Percentiles rank a stretch among this genome's conserved stretches.
phyloP scores from a whole-genome alignment of 2,113 vertebrate genomes.

The Pseudorasbora parva region DNA sequence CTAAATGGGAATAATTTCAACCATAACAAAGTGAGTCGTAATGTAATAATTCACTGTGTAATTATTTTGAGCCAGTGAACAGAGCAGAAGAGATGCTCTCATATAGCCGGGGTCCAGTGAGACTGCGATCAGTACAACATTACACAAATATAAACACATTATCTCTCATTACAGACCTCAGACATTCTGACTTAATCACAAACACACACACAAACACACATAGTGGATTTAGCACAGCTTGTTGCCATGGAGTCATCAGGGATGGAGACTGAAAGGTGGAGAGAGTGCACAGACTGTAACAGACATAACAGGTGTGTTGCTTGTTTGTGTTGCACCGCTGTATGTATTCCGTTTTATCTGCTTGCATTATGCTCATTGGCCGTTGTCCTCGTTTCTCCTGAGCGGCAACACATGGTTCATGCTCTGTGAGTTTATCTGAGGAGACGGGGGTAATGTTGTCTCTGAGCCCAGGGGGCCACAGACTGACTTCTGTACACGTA shows the following conservation, averaged over 20 bases:
- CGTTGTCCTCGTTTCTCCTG: slow-evolving; percentile 35
- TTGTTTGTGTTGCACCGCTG: slow-evolving; percentile 18
- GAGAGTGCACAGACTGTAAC: slow-evolving; percentile 51
- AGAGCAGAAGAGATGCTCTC: slow-evolving; percentile 52
- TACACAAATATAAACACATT: slow-evolving; percentile 79
- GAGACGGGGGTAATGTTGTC: slow-evolving; percentile 62
- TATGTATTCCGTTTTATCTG: slow-evolving; percentile 37
- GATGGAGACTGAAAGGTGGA: slow-evolving; percentile 47
- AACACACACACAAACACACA: slow-evolving; percentile 67
- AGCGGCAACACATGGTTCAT: slow-evolving; percentile 56
- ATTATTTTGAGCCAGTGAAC: slow-evolving; percentile 53
- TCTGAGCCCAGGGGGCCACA: slow-evolving; percentile 38
- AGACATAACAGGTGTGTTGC: slow-evolving; percentile 37
- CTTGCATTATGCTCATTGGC: slow-evolving; percentile 43
- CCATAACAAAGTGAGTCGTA: slow-evolving; percentile 54
- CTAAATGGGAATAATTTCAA: slow-evolving; percentile 31
- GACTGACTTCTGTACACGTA: slow-evolving; percentile 39
- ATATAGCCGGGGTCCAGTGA: slow-evolving; percentile 62
- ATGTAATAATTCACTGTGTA: slow-evolving; percentile 59
- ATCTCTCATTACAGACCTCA: slow-evolving; percentile 75
- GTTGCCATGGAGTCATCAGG: slow-evolving; percentile 72
- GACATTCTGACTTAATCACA: slow-evolving; percentile 72
- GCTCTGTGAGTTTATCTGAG: slow-evolving; percentile 67
- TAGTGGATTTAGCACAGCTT: slow-evolving; percentile 69
- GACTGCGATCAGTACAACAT: slow-evolving; percentile 71